A percentile compares a stretch with the other conserved stretches of the same genome.
Conservation (phyloP, 2,797 vertebrate genomes). For the Prionace glauca region DNA sequence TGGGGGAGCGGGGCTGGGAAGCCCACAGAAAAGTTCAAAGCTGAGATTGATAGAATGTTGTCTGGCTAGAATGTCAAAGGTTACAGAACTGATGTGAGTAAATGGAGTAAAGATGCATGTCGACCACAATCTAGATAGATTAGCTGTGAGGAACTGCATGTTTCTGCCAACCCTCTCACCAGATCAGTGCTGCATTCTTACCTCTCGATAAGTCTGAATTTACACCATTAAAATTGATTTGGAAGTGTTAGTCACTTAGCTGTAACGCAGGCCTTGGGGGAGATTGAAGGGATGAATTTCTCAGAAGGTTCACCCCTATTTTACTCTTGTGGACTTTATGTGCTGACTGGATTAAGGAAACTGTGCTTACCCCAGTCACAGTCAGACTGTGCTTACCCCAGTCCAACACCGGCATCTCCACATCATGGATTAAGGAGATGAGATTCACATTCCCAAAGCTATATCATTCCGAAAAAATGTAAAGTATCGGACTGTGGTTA, state of each 20-base stretch:
- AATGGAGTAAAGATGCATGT: neutral
- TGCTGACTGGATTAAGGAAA: neutral
- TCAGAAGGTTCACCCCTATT: neutral
- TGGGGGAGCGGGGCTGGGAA: neutral
- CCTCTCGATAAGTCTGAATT: neutral
- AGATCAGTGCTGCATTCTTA: neutral
- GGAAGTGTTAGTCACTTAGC: neutral
- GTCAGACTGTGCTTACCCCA: too few relatives aligned
- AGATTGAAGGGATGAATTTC: neutral
- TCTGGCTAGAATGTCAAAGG: neutral
- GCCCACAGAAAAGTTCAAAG: neutral
- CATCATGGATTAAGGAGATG: too few relatives aligned
- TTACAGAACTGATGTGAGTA: neutral
- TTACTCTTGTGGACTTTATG: neutral
- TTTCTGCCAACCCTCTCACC: neutral
- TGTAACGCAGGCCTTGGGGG: too few relatives aligned
- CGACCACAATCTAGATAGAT: neutral
- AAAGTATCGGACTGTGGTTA: neutral
- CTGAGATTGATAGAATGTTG: neutral
- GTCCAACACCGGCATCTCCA: too few relatives aligned
- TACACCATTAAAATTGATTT: neutral
- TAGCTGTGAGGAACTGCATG: neutral
- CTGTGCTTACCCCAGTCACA: too few relatives aligned
- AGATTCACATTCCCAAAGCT: neutral
- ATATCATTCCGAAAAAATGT: neutral